Evolutionary conservation across 1,140 invertebrate genomes (phyloP).

Genomic region (Druon quercuslanigerum): DNA sequence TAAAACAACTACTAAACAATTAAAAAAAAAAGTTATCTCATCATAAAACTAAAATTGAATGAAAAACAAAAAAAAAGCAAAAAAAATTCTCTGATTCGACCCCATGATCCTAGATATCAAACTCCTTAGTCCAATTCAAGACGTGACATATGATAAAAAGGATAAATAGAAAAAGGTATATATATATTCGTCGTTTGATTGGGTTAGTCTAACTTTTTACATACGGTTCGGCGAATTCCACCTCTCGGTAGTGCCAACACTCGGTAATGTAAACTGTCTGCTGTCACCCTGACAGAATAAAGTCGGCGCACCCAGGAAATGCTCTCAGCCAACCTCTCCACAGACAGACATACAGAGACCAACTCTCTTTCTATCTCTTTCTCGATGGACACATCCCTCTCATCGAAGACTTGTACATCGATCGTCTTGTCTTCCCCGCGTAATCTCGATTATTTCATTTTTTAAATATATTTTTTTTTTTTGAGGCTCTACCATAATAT

Average conservation of each 20-base stretch:
- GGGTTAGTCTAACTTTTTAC: conserved; percentile 66
- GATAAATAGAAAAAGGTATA: not conserved
- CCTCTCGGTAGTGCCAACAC: conserved; percentile 53
- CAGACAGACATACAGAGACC: conserved; percentile 10
- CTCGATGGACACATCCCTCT: conserved; percentile 49
- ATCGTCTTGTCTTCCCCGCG: not conserved
- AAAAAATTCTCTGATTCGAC: not conserved
- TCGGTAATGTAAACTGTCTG: conserved; percentile 50
- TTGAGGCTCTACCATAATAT: conserved; percentile 21
- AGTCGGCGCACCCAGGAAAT: conserved; percentile 56
- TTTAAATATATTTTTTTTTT: not conserved
- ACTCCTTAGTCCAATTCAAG: conserved; percentile 12
- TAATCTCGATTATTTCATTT: conserved; percentile 35
- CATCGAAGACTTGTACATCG: conserved; percentile 30
- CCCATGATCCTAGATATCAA: conserved; percentile 13
- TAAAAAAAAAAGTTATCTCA: not conserved
- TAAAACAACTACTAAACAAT: not conserved
- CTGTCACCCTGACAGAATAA: conserved; percentile 55
- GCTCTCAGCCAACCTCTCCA: conserved; percentile 48
- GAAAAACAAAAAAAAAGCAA: not conserved
- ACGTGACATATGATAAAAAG: conserved; percentile 2
- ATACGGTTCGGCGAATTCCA: conserved; percentile 62
- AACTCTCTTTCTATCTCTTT: too few species aligned
- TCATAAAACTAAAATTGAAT: not conserved
- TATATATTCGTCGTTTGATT: conserved; percentile 45